Conservation (phyloP, 2,113 vertebrate species). For the Chaetorhynchus papuensis region DNA sequence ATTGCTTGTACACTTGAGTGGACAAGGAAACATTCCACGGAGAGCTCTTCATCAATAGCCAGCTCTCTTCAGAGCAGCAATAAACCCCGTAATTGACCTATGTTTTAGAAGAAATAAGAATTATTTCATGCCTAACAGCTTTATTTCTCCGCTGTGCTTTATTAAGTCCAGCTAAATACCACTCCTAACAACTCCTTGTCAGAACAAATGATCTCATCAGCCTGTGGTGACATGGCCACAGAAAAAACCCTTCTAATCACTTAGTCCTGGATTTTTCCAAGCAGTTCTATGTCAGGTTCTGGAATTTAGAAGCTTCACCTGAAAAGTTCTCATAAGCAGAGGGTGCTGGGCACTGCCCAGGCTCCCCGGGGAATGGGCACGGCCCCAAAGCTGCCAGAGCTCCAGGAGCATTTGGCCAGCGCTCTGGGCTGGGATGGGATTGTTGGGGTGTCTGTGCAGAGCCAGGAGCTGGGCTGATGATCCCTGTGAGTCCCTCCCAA, state of each 20-base stretch:
- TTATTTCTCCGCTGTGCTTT: not conserved
- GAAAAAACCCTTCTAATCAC: not conserved
- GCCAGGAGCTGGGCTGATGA: not conserved
- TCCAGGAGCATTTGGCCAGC: not conserved
- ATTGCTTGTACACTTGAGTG: conserved; percentile 17
- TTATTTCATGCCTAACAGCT: conserved; percentile 19
- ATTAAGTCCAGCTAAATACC: conserved; percentile 25
- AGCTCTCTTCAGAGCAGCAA: conserved; percentile 26
- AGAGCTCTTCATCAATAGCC: conserved; percentile 24
- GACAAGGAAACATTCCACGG: conserved; percentile 18
- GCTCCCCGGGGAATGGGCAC: not conserved
- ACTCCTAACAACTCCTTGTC: not conserved
- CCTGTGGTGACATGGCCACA: not conserved
- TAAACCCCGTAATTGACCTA: conserved; percentile 42
- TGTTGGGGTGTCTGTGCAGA: not conserved
- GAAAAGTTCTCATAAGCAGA: not conserved
- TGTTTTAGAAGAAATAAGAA: conserved; percentile 30
- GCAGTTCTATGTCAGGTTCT: not conserved
- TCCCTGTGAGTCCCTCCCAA: not conserved
- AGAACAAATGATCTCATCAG: not conserved
- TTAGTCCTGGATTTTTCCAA: not conserved
- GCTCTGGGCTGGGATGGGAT: not conserved
- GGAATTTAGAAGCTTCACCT: not conserved
- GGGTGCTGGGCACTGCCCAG: not conserved
- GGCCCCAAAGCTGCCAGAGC: not conserved